These are phyloP conservation scores for Drosophila subquinaria DNA, from an alignment of 2,888 invertebrate species.

Conservation along the genomic window DNA sequence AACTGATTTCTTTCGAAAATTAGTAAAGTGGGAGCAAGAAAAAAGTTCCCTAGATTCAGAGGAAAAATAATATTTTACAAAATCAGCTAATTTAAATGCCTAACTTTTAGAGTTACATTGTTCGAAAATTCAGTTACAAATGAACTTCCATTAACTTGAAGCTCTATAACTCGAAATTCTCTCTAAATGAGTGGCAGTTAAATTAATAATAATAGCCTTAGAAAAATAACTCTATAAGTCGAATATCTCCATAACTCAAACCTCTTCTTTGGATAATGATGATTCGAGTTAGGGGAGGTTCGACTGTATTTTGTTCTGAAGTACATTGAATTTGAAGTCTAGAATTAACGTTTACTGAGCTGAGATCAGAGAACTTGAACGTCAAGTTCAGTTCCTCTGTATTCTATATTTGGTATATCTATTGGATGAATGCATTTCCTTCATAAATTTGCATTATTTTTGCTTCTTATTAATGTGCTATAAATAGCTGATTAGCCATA, in stretches of 20 bases:
- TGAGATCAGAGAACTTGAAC: neutral
- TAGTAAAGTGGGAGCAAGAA: neutral
- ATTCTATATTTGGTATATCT: constrained; percentile 2
- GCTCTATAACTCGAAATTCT: too few species aligned
- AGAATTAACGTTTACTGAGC: neutral
- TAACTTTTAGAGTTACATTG: neutral
- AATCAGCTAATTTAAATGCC: neutral
- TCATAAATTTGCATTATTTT: constrained; percentile 5
- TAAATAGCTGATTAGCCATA: constrained; percentile 55
- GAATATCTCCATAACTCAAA: too few species aligned
- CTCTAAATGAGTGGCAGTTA: too few species aligned
- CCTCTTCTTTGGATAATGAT: too few species aligned
- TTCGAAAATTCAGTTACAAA: neutral
- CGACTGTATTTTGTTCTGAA: too few species aligned
- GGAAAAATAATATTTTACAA: neutral
- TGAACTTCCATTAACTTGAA: too few species aligned
- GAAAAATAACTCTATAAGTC: too few species aligned
- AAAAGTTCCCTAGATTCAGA: neutral
- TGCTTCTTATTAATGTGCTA: constrained; percentile 34
- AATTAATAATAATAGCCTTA: too few species aligned
- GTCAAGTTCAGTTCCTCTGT: neutral
- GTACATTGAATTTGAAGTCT: neutral
- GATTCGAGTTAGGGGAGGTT: too few species aligned
- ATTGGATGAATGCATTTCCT: neutral
- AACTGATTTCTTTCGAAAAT: neutral